A percentile compares a stretch with the other conserved stretches of the same genome.
phyloP scores from a whole-genome alignment of 2,797 vertebrate genomes.

The Arrhamphus sclerolepis region DNA sequence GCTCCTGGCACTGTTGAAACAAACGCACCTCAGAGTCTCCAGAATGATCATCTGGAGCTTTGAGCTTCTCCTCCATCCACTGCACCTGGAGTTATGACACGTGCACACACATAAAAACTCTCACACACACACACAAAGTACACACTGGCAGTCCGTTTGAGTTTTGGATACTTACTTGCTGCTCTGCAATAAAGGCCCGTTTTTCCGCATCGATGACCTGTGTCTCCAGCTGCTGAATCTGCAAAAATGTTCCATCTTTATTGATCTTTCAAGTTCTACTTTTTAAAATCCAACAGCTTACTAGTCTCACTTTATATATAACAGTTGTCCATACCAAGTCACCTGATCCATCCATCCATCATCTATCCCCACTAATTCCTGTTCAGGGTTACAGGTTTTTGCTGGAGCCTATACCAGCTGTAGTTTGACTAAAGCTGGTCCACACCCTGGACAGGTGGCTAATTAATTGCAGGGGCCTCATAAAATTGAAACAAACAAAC shows the following conservation, averaged over 20 bases:
- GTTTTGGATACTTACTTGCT: slow-evolving; percentile 83
- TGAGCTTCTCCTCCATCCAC: slow-evolving; percentile 97
- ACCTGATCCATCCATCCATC: too few species aligned
- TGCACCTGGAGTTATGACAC: slow-evolving; percentile 81
- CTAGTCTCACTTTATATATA: too few species aligned
- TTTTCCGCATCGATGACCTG: slow-evolving; percentile 93
- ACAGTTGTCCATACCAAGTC: too few species aligned
- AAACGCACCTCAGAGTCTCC: slow-evolving; percentile 89
- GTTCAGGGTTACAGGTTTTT: too few species aligned
- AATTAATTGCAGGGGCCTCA: too few species aligned
- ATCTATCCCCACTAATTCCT: too few species aligned
- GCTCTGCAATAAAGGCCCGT: slow-evolving; percentile 89
- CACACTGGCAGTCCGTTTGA: neutral
- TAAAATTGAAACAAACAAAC: too few species aligned
- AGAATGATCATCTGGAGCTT: slow-evolving; percentile 86
- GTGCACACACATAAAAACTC: neutral
- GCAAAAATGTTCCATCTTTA: slow-evolving; percentile 7
- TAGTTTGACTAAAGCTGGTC: too few species aligned
- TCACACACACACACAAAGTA: neutral
- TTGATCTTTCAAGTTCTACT: too few species aligned
- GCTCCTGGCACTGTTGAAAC: slow-evolving; percentile 91
- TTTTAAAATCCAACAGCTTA: too few species aligned
- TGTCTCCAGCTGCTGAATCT: slow-evolving; percentile 96
- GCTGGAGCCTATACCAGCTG: too few species aligned
- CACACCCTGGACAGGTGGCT: too few species aligned